These are phyloP conservation scores for Babyrousa celebensis DNA, from an alignment of 2,797 vertebrate species.

Conservation along the genomic window DNA sequence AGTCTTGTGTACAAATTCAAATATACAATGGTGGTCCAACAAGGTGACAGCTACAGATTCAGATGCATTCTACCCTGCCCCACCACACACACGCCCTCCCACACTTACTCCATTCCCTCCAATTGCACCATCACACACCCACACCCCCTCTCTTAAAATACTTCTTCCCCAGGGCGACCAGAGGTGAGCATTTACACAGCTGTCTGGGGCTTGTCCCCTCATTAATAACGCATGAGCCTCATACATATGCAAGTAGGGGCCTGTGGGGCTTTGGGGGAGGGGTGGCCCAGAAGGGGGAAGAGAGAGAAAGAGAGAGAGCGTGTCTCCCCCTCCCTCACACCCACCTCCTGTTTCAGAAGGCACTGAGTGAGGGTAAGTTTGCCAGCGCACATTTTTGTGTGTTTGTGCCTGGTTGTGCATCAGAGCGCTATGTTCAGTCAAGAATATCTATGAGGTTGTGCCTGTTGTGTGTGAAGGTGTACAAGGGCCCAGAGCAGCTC, in stretches of 20 bases:
- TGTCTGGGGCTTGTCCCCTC: slow-evolving; percentile 88
- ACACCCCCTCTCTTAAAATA: slow-evolving; percentile 79
- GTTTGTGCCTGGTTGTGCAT: not conserved
- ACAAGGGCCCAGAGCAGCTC: not conserved
- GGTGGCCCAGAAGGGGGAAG: not conserved
- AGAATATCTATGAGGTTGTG: not conserved
- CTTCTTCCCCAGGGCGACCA: slow-evolving; percentile 58
- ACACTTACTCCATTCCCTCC: not conserved
- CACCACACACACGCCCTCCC: not conserved
- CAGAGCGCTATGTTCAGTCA: not conserved
- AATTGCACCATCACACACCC: slow-evolving; percentile 55
- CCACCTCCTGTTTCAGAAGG: not conserved
- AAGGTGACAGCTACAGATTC: slow-evolving; percentile 31
- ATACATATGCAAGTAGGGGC: slow-evolving; percentile 90
- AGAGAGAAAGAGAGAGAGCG: not conserved
- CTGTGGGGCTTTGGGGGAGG: slow-evolving; percentile 76
- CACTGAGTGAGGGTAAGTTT: slow-evolving; percentile 6
- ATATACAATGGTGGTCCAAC: not conserved
- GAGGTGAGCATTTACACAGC: slow-evolving; percentile 88
- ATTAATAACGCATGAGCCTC: slow-evolving; percentile 90
- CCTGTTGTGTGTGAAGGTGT: not conserved
- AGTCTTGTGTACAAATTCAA: slow-evolving; percentile 8
- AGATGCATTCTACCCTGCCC: not conserved
- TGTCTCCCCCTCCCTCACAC: not conserved
- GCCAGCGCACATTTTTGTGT: not conserved